A percentile compares a stretch with the other conserved stretches of the same genome.
These are phyloP conservation scores for Agriopis aurantiaria DNA, from an alignment of 2,888 invertebrate genomes.

Conservation along the genomic window DNA sequence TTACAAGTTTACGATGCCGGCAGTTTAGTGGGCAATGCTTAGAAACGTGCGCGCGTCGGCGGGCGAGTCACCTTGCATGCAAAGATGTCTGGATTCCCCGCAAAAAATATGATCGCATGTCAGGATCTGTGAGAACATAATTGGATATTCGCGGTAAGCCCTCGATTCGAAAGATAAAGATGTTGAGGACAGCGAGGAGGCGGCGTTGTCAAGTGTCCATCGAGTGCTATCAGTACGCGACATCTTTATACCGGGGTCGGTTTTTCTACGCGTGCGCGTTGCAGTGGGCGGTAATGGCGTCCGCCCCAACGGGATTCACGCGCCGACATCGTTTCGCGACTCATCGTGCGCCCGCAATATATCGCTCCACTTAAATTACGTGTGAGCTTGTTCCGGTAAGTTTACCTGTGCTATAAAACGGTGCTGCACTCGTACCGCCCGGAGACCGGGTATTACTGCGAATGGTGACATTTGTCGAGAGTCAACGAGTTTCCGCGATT, in stretches of 20 bases:
- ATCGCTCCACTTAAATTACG: slow-evolving; percentile 82
- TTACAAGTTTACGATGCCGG: slow-evolving; percentile 56
- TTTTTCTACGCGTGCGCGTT: slow-evolving; percentile 80
- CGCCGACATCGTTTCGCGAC: slow-evolving; percentile 82
- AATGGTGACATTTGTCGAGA: slow-evolving; percentile 20
- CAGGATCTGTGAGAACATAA: slow-evolving; percentile 71
- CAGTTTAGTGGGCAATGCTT: slow-evolving; percentile 68
- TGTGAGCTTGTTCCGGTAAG: slow-evolving; percentile 81
- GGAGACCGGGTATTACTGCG: slow-evolving; percentile 38
- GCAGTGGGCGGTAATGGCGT: slow-evolving; percentile 83
- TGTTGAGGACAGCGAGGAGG: slow-evolving; percentile 63
- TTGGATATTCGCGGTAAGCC: slow-evolving; percentile 74
- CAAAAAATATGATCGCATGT: slow-evolving; percentile 64
- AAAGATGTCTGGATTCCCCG: slow-evolving; percentile 60
- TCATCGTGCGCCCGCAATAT: slow-evolving; percentile 83
- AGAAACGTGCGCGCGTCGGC: slow-evolving; percentile 55
- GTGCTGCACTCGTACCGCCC: slow-evolving; percentile 51
- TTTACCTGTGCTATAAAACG: slow-evolving; percentile 66
- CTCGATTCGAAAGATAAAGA: slow-evolving; percentile 68
- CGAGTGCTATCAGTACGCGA: slow-evolving; percentile 76
- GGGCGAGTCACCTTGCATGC: slow-evolving; percentile 64
- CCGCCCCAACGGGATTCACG: slow-evolving; percentile 83
- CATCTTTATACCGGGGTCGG: slow-evolving; percentile 78
- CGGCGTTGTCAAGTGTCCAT: slow-evolving; percentile 75
- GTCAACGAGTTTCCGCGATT: slow-evolving; percentile 10